Percentiles rank a stretch among this genome's conserved stretches.
These are phyloP conservation scores for Neoarius graeffei DNA, from an alignment of 2,113 vertebrate species.

Conservation along the genomic window DNA sequence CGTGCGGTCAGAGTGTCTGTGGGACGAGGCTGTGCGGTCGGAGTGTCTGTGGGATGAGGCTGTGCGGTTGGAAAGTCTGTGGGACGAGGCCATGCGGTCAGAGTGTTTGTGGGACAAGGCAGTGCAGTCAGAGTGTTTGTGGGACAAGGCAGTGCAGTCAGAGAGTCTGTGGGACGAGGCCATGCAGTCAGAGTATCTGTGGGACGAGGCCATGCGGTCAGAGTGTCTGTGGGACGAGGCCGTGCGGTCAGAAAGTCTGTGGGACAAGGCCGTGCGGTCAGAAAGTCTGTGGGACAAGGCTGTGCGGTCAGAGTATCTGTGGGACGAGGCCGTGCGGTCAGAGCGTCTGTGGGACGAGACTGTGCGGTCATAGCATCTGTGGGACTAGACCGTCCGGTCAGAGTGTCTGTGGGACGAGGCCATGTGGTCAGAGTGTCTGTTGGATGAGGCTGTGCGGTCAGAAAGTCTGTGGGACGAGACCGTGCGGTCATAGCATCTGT, in stretches of 20 bases:
- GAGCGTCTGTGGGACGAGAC: background rate
- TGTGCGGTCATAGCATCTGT: background rate
- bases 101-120: background rate
- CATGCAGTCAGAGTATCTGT: too few species aligned
- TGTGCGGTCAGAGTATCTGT: background rate
- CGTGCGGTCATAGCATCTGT: background rate
- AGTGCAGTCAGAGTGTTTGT: background rate
- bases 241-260: too few species aligned
- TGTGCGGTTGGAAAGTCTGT: background rate
- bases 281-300: background rate
- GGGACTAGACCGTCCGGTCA: background rate
- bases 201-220: too few species aligned
- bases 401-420: too few species aligned
- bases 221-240: too few species aligned
- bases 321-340: background rate
- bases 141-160: background rate
- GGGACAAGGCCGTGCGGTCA: too few species aligned
- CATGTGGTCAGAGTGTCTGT: too few species aligned
- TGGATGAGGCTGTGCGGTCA: background rate
- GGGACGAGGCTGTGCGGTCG: background rate
- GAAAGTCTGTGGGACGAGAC: background rate
- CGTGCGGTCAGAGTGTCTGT: background rate
- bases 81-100: background rate
- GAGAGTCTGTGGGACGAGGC: background rate
- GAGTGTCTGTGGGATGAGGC: background rate